phyloP scores from a whole-genome alignment of 2,113 vertebrate genomes.

The Pyrgilauda ruficollis region DNA sequence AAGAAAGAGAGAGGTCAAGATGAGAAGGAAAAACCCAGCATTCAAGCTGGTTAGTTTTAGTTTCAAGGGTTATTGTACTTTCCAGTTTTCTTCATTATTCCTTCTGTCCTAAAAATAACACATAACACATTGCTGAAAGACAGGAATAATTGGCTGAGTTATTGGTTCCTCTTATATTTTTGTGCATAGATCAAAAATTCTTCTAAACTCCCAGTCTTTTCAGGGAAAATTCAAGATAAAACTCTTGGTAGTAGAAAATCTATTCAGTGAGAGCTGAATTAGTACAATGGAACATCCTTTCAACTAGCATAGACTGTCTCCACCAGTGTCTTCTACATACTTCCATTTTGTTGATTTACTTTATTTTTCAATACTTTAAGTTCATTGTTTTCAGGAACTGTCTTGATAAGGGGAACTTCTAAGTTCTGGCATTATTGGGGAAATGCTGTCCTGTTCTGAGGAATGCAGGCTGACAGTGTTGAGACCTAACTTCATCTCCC shows the following conservation, averaged over 20 bases:
- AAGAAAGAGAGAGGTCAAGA: neutral
- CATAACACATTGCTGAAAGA: neutral
- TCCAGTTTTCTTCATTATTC: neutral
- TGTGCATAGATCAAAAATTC: neutral
- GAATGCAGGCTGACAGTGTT: rapidly evolving
- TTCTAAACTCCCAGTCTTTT: neutral
- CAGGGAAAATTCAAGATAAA: neutral
- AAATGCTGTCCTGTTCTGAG: neutral
- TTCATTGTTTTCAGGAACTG: neutral
- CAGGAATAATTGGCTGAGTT: neutral
- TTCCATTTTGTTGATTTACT: neutral
- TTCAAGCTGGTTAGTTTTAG: neutral
- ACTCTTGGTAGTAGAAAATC: neutral
- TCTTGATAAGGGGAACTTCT: neutral
- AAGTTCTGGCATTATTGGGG: neutral
- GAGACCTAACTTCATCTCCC: neutral
- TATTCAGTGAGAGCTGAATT: neutral
- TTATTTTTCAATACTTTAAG: neutral
- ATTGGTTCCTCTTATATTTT: neutral
- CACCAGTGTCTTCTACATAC: neutral
- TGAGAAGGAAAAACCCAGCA: neutral
- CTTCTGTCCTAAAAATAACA: neutral
- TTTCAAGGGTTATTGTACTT: neutral
- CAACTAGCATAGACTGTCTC: neutral
- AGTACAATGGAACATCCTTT: neutral